Percentiles rank a stretch among this genome's conserved stretches.
These are phyloP conservation scores for Drosophila triauraria DNA, from an alignment of 1,140 invertebrate genomes.

Conservation along the genomic window DNA sequence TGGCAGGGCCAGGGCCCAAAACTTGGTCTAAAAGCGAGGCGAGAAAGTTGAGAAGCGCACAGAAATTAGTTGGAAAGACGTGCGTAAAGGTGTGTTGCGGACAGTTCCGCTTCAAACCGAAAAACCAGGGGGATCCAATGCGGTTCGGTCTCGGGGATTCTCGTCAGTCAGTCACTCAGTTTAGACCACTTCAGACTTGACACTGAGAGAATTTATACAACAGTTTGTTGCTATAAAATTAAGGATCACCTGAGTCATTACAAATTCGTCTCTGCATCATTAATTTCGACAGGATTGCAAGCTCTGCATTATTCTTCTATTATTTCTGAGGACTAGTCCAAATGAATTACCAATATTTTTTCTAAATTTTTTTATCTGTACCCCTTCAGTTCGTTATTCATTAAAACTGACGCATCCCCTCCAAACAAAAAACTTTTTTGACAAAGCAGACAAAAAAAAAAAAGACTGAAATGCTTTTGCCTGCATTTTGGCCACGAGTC, in stretches of 20 bases:
- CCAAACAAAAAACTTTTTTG: slow-evolving; percentile 49
- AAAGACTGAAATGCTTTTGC: slow-evolving; percentile 42
- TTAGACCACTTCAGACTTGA: slow-evolving; percentile 1
- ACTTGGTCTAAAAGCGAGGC: slow-evolving; percentile 35
- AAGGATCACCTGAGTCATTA: no score
- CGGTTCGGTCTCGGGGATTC: slow-evolving; percentile 28
- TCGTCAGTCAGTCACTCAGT: slow-evolving; percentile 36
- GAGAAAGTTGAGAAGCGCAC: slow-evolving; percentile 65
- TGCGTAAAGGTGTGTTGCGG: slow-evolving; percentile 71
- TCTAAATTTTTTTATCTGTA: slow-evolving; percentile 6
- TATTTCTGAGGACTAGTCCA: no score
- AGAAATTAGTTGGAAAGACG: slow-evolving; percentile 76
- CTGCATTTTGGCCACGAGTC: slow-evolving; percentile 58
- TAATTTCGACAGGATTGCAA: no score
- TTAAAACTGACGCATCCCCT: slow-evolving; percentile 55
- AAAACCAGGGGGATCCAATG: slow-evolving; percentile 38
- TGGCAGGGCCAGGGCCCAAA: slow-evolving; percentile 53
- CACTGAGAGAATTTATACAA: slow-evolving; percentile 1
- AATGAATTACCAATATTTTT: neutral
- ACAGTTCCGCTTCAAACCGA: slow-evolving; percentile 45
- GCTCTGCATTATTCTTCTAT: no score
- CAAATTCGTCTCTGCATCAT: no score
- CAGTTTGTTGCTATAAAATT: neutral
- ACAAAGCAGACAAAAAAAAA: slow-evolving; percentile 26
- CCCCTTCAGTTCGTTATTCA: slow-evolving; percentile 47